Evolutionary conservation across 2,888 invertebrate genomes (phyloP).

Genomic region (Leuctra nigra): DNA sequence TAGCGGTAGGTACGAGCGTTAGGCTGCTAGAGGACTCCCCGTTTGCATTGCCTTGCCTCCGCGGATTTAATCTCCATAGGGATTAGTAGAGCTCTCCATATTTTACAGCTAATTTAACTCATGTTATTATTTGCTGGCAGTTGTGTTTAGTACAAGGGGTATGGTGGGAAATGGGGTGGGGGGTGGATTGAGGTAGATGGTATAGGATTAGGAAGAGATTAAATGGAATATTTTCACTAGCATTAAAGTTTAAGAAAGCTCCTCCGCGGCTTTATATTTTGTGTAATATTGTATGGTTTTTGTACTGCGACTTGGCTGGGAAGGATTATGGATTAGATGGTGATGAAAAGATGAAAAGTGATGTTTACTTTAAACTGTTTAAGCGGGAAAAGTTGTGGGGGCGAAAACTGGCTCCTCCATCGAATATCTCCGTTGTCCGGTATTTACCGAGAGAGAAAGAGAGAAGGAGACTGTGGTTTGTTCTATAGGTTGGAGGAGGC

Average conservation of each 20-base stretch:
- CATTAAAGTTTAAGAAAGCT: slow-evolving; percentile 31
- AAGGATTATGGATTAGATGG: slow-evolving; percentile 27
- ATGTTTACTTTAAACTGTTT: background rate
- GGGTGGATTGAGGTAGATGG: slow-evolving; percentile 19
- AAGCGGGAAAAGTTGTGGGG: background rate
- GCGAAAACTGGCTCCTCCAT: background rate
- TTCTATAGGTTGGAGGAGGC: no score
- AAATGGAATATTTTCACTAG: slow-evolving; percentile 31
- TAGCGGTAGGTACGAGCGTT: no score
- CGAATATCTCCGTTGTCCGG: background rate
- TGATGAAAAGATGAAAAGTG: background rate
- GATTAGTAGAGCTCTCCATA: slow-evolving; percentile 30
- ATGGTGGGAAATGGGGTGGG: background rate
- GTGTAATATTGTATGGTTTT: slow-evolving; percentile 5
- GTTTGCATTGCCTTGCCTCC: no score
- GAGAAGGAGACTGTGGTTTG: no score
- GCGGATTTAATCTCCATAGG: slow-evolving; percentile 29
- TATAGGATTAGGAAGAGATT: slow-evolving; percentile 30
- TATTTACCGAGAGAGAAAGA: no score
- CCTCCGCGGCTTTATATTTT: slow-evolving; percentile 8
- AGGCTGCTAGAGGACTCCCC: no score
- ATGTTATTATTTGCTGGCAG: slow-evolving; percentile 31
- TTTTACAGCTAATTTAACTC: slow-evolving; percentile 31
- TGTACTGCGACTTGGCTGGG: background rate
- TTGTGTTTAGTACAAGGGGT: slow-evolving; percentile 26